Evolutionary conservation across 2,888 invertebrate genomes (phyloP).

Genomic region (Rhamnusium bicolor): DNA sequence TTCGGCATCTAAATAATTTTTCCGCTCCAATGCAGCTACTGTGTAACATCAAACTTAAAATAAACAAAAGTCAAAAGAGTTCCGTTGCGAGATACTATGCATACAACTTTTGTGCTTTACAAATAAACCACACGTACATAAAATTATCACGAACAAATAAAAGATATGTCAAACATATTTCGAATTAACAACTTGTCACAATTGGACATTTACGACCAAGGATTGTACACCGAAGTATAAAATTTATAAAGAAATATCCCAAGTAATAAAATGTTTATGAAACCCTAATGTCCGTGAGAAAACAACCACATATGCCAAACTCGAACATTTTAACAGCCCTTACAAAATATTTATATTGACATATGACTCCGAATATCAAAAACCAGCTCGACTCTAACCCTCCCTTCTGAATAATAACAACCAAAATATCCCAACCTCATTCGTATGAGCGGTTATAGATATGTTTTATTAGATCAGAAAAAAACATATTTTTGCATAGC

Average conservation of each 20-base stretch:
- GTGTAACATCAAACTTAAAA: not conserved
- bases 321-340: conserved; percentile 66
- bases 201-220: conserved; percentile 34
- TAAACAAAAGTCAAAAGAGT: not conserved
- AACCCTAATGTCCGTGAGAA: conserved; percentile 69
- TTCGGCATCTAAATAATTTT: not conserved
- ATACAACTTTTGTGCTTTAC: not conserved
- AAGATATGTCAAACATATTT: conserved; percentile 15
- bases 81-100: not conserved
- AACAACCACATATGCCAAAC: conserved; percentile 64
- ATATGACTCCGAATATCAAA: conserved; percentile 65
- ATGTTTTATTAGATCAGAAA: conserved; percentile 55
- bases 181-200: conserved; percentile 23
- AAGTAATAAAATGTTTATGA: conserved; percentile 58
- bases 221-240: conserved; percentile 7
- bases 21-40: not conserved
- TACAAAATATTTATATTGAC: conserved; percentile 70
- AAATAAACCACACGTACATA: not conserved
- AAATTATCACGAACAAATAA: not conserved
- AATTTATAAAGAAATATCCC: conserved; percentile 52
- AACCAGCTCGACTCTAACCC: conserved; percentile 44
- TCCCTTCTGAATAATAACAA: conserved; percentile 47
- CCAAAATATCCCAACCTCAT: conserved; percentile 46
- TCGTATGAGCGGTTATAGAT: conserved; percentile 57
- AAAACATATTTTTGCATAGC: conserved; percentile 55